A percentile compares a stretch with the other conserved stretches of the same genome.
These are phyloP conservation scores for Orbicella faveolata DNA, from an alignment of 64 coral and sea anemone genomes.

Conservation along the genomic window DNA sequence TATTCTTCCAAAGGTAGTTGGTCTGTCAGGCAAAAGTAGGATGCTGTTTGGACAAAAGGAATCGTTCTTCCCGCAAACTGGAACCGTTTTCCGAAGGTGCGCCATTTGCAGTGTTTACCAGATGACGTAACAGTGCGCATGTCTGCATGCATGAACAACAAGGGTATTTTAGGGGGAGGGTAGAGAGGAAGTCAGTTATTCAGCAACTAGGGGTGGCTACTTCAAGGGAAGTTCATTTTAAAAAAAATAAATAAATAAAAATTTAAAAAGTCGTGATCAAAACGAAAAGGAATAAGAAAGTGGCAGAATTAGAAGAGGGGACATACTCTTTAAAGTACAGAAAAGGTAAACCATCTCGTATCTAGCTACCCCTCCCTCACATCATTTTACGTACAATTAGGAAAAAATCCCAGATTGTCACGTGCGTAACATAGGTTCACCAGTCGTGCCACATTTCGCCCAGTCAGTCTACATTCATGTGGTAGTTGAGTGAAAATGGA, in stretches of 20 bases:
- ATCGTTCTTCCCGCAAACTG: constrained; percentile 75
- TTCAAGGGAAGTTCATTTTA: background rate
- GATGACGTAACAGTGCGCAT: constrained; percentile 59
- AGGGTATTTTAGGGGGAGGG: background rate
- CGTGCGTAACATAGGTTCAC: too few relatives aligned
- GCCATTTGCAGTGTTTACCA: constrained; percentile 48
- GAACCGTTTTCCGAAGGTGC: constrained; percentile 90
- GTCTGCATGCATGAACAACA: background rate
- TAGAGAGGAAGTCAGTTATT: background rate
- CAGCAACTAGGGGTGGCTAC: background rate
- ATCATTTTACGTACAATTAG: too few relatives aligned
- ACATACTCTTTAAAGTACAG: too few relatives aligned
- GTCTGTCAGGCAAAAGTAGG: constrained; percentile 65
- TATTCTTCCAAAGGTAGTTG: constrained; percentile 81
- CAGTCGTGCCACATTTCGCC: too few relatives aligned
- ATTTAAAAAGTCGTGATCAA: too few relatives aligned
- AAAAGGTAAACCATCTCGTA: too few relatives aligned
- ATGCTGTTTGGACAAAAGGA: constrained; percentile 89
- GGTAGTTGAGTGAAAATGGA: background rate
- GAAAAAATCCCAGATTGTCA: too few relatives aligned
- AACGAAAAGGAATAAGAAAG: too few relatives aligned
- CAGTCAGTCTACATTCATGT: too few relatives aligned
- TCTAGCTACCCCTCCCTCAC: background rate
- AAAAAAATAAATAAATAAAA: too few relatives aligned
- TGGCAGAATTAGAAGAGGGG: too few relatives aligned